Evolutionary conservation across 2,113 vertebrate species (phyloP), one percentile per base, ranked within the genome.

Genomic region (Neofelis nebulosa): DNA sequence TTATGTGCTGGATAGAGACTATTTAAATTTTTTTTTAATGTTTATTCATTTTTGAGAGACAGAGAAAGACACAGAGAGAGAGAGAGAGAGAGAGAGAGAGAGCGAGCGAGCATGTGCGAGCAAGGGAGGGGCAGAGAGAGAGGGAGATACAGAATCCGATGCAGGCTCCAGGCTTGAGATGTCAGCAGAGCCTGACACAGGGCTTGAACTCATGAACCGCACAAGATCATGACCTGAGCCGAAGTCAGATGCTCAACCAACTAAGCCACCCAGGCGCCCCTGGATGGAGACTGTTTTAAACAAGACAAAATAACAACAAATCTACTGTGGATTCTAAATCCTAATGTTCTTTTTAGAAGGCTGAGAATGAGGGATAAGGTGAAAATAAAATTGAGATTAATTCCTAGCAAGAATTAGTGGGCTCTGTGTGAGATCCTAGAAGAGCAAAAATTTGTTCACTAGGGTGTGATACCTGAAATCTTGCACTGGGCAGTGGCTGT

Each of bases 371-470:
- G 87, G 61, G 48, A 79, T 74, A 63, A 89, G 31, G 50, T 89
- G 57, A 94, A 88, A 80, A 94, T 81, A 96, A 89, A 94, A 73
- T 45, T 80, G 61, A 95, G 65, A 79, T 90, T 48, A 83, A 96
- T 87, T 94, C 27, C 38, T 55, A 79, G 74, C 36, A 94, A 90
- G 80, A 86, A 89, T 83, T n/a, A 31, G 25, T 71, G 7, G 55
- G n/a, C 29, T 92, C 1, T 84, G 0, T 52, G 15, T 81, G 91
- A 63, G 76, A 65, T 95, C 71, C n/a, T 18, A 71, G 86, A 66
- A 81, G 48, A 94, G 16, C n/a, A 80, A 63, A 48, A 79, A 8
- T 23, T 12, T 78, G 23, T 57, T 92, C 52, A 36, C 14, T 13
- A 45, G 78, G 52, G 81, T 55, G 13, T 41, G 69, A 45, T 6